Evolutionary conservation across 2,113 vertebrate genomes (phyloP).

Genomic region (Pseudorasbora parva): DNA sequence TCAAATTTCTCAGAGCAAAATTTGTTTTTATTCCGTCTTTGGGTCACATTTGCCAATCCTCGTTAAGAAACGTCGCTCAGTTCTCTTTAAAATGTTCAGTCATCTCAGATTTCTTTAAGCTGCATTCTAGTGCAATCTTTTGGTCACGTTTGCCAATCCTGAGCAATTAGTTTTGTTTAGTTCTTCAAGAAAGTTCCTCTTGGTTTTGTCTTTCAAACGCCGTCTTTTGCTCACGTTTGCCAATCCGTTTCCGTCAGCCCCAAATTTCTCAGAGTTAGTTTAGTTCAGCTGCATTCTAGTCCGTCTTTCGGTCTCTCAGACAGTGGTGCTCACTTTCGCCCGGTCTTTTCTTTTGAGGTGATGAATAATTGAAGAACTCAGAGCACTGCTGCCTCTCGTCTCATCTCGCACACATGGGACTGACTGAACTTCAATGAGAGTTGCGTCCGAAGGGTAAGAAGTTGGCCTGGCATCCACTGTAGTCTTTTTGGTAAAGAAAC

Average conservation of each 20-base stretch:
- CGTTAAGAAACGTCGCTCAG: too few species aligned
- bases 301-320: slow-evolving; percentile 56
- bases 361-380: slow-evolving; percentile 72
- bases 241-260: background rate
- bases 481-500: slow-evolving; percentile 36
- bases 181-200: too few species aligned
- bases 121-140: too few species aligned
- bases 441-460: slow-evolving; percentile 20
- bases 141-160: background rate
- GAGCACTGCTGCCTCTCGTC: slow-evolving; percentile 61
- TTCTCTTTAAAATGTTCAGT: too few species aligned
- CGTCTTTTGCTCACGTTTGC: too few species aligned
- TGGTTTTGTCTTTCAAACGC: too few species aligned
- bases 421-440: slow-evolving; percentile 39
- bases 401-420: slow-evolving; percentile 46
- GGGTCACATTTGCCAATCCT: background rate
- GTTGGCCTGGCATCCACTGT: slow-evolving; percentile 42
- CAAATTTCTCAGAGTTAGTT: slow-evolving; percentile 15
- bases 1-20: background rate
- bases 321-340: slow-evolving; percentile 41
- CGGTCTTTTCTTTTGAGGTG: slow-evolving; percentile 46
- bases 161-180: too few species aligned
- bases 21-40: background rate
- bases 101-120: too few species aligned
- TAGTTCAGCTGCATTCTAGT: slow-evolving; percentile 28